phyloP scores from a whole-genome alignment of 2,888 invertebrate genomes.

The Diaphora mendica region DNA sequence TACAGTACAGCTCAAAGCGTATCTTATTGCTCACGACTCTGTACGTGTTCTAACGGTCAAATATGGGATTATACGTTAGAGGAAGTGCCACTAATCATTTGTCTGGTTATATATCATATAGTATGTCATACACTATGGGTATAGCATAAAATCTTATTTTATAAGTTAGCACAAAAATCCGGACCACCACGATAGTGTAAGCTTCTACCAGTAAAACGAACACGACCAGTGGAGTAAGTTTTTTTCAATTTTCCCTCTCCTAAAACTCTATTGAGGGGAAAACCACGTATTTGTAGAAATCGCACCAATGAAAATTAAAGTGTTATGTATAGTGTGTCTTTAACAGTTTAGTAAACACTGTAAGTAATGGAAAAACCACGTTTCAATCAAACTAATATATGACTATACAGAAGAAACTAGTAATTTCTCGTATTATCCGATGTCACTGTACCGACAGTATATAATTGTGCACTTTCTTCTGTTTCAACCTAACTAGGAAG shows the following conservation, averaged over 20 bases:
- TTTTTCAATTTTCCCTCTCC: not conserved
- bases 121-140: not conserved
- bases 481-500: constrained; percentile 40
- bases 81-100: not conserved
- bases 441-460: constrained; percentile 38
- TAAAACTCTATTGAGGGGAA: not conserved
- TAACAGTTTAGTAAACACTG: not conserved
- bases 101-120: not conserved
- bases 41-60: constrained; percentile 6
- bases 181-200: not conserved
- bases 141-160: not conserved
- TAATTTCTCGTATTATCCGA: constrained; percentile 47
- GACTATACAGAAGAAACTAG: not conserved
- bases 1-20: not conserved
- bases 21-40: not conserved
- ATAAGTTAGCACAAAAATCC: not conserved
- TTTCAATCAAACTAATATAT: not conserved
- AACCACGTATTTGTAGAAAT: not conserved
- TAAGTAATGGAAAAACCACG: not conserved
- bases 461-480: constrained; percentile 49
- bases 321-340: not conserved
- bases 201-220: not conserved
- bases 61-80: constrained; percentile 1
- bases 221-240: not conserved
- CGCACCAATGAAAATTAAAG: not conserved